phyloP scores from a whole-genome alignment of 2,888 invertebrate genomes.

The Strigamia crassipes region DNA sequence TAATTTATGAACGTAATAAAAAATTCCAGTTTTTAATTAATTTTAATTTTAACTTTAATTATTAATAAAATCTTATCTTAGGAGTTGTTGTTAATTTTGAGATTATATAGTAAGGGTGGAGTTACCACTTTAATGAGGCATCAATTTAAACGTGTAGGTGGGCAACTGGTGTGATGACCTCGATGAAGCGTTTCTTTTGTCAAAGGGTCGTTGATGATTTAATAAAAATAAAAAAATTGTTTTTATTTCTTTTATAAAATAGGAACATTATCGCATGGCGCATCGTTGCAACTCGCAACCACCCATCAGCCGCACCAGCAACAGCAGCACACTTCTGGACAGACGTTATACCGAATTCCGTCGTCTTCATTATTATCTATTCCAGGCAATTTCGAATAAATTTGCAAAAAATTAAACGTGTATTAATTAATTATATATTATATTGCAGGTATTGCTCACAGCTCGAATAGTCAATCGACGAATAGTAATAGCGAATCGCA shows the following conservation, averaged over 20 bases:
- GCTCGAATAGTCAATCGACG: background rate
- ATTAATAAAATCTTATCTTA: background rate
- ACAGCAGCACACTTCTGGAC: background rate
- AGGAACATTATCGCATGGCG: background rate
- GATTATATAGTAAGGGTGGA: background rate
- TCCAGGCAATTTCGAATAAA: background rate
- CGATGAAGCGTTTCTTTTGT: background rate
- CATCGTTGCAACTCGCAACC: constrained; percentile 9
- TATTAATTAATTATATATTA: background rate
- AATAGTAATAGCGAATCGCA: constrained; percentile 46
- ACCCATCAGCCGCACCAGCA: background rate
- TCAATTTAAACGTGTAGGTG: background rate
- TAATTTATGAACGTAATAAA: background rate
- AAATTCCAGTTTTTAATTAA: background rate
- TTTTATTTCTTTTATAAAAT: background rate
- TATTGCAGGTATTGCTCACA: constrained; percentile 26
- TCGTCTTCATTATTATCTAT: constrained; percentile 6
- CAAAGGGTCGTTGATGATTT: background rate
- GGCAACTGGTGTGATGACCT: background rate
- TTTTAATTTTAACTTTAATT: background rate
- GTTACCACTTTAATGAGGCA: background rate
- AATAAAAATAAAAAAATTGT: background rate
- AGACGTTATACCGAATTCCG: constrained; percentile 32
- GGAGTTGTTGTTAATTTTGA: background rate
- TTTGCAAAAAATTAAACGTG: background rate